Percentiles rank a stretch among this genome's conserved stretches.
Evolutionary conservation across 2,797 vertebrate genomes (phyloP).

Genomic region (Yasuhikotakia modesta): DNA sequence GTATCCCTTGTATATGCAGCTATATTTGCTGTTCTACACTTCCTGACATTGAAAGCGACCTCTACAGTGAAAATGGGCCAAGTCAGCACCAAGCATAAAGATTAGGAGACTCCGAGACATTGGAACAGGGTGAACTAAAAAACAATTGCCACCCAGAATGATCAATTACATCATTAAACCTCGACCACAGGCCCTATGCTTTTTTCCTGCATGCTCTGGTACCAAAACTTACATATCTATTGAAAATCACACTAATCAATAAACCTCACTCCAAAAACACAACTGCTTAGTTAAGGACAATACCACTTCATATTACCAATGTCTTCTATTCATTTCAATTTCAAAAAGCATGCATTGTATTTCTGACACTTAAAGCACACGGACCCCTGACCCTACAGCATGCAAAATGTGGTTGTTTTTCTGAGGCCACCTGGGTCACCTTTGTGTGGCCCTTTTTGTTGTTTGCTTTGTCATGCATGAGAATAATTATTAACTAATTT

Average conservation of each 20-base stretch:
- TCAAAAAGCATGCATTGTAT: background rate
- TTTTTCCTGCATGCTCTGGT: conserved; percentile 21
- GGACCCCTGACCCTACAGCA: background rate
- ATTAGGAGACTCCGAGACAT: conserved; percentile 42
- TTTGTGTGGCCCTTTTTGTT: background rate
- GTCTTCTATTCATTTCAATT: background rate
- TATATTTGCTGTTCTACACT: conserved; percentile 38
- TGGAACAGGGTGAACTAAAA: conserved; percentile 35
- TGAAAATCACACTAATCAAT: background rate
- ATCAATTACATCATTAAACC: conserved; percentile 61
- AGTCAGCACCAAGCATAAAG: conserved; percentile 51
- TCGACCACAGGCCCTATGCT: conserved; percentile 27
- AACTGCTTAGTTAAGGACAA: background rate
- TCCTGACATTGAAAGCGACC: conserved; percentile 54
- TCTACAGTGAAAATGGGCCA: conserved; percentile 49
- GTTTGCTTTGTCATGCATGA: background rate
- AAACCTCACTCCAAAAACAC: background rate
- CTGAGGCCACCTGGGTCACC: background rate
- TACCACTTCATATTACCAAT: background rate
- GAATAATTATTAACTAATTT: background rate
- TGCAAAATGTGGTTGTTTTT: background rate
- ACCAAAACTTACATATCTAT: background rate
- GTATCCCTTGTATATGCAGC: conserved; percentile 15
- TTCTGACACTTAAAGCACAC: background rate
- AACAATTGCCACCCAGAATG: conserved; percentile 50